Evolutionary conservation across 2,888 invertebrate genomes (phyloP).

Genomic region (Aleiodes alternator): DNA sequence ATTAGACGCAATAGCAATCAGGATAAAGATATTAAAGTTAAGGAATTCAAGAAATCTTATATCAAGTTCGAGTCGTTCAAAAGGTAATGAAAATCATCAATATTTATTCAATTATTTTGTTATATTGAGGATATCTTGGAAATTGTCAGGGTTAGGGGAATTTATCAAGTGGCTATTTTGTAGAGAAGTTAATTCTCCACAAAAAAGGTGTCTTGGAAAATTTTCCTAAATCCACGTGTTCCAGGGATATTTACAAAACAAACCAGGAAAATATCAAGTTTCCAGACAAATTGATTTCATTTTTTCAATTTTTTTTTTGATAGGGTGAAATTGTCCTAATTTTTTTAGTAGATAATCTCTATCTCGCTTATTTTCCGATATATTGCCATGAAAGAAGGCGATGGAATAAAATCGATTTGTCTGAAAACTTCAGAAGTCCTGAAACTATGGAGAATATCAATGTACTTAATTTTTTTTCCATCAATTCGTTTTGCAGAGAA

Average conservation of each 20-base stretch:
- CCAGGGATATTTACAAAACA: neutral
- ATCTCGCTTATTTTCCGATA: too few relatives aligned
- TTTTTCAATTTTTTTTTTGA: neutral
- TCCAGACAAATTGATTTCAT: neutral
- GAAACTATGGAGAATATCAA: neutral
- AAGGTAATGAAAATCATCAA: constrained; percentile 75
- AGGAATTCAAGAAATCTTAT: constrained; percentile 81
- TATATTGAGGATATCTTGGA: neutral
- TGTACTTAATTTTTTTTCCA: constrained; percentile 23
- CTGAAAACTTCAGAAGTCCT: too few relatives aligned
- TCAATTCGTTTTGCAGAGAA: constrained; percentile 70
- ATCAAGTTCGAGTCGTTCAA: constrained; percentile 85
- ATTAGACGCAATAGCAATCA: constrained; percentile 59
- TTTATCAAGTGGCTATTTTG: too few relatives aligned
- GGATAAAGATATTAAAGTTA: constrained; percentile 75
- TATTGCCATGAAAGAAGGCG: too few relatives aligned
- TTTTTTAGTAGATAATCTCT: too few relatives aligned
- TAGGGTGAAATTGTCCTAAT: too few relatives aligned
- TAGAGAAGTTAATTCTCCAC: too few relatives aligned
- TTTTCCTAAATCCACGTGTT: too few relatives aligned
- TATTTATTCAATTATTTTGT: neutral
- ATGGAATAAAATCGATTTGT: too few relatives aligned
- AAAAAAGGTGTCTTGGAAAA: too few relatives aligned
- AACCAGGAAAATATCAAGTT: neutral
- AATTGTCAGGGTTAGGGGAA: too few relatives aligned